A percentile compares a stretch with the other conserved stretches of the same genome.
Evolutionary conservation across 1,140 invertebrate genomes (phyloP).

Genomic region (Ceratitis capitata): DNA sequence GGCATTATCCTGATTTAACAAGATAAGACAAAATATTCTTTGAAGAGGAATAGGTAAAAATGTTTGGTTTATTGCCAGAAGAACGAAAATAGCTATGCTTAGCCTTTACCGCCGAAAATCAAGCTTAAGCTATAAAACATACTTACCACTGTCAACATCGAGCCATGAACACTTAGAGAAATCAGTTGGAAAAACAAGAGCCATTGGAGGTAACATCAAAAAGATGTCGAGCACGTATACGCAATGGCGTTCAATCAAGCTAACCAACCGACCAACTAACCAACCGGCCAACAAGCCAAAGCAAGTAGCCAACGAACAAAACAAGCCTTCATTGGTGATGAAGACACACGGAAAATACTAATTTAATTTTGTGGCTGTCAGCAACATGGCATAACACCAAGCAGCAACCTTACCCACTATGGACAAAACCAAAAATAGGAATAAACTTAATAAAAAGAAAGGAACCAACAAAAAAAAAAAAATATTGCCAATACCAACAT

Average conservation of each 20-base stretch:
- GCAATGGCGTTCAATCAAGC: background rate
- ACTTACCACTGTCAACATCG: background rate
- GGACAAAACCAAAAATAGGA: background rate
- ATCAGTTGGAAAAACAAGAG: background rate
- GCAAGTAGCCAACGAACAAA: too few relatives aligned
- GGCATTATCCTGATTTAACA: too few relatives aligned
- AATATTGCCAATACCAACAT: background rate
- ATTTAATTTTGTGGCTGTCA: conserved; percentile 46
- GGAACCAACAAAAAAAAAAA: background rate
- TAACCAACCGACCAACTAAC: background rate
- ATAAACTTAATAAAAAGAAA: background rate
- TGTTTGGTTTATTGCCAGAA: too few relatives aligned
- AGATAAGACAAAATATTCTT: too few relatives aligned
- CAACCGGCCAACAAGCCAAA: too few relatives aligned
- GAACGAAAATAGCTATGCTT: too few relatives aligned
- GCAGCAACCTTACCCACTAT: background rate
- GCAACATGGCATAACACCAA: conserved; percentile 43
- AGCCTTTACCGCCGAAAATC: too few relatives aligned
- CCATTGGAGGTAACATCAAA: background rate
- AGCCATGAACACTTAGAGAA: background rate
- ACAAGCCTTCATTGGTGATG: conserved; percentile 3
- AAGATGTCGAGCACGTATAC: background rate
- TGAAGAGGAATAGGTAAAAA: too few relatives aligned
- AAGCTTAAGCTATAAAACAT: too few relatives aligned
- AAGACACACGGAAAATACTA: conserved; percentile 4